phyloP scores from a whole-genome alignment of 2,888 invertebrate genomes.

The Agrenia bidenticulata region DNA sequence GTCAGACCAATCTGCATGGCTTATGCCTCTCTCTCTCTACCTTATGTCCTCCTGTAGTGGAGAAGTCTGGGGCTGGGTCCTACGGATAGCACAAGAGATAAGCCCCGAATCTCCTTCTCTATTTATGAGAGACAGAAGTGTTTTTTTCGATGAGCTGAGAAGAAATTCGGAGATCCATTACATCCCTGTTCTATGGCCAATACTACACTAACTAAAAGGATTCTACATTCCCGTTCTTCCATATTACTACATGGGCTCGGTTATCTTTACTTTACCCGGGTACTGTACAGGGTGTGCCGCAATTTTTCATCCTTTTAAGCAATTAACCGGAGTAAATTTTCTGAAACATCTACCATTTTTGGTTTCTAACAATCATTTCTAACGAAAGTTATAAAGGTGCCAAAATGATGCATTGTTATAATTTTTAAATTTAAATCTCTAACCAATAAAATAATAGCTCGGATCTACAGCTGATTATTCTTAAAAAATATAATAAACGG shows the following conservation, averaged over 20 bases:
- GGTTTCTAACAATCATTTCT: not conserved
- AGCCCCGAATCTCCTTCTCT: too few species aligned
- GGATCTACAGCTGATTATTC: too few species aligned
- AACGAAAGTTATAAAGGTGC: not conserved
- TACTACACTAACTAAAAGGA: not conserved
- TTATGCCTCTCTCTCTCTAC: not conserved
- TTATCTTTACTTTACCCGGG: not conserved
- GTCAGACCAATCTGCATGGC: conserved; percentile 10
- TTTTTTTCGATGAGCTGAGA: not conserved
- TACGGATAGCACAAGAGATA: too few species aligned
- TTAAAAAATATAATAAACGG: too few species aligned
- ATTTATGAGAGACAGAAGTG: not conserved
- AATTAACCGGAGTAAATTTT: not conserved
- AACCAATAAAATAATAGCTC: not conserved
- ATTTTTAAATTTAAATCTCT: not conserved
- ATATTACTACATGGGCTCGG: not conserved
- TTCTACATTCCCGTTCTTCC: not conserved
- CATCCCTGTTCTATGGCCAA: not conserved
- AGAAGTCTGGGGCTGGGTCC: too few species aligned
- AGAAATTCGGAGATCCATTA: conserved; percentile 7
- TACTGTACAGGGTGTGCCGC: too few species aligned
- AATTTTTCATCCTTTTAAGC: too few species aligned
- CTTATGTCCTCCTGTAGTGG: not conserved
- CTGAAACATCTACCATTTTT: not conserved
- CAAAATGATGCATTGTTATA: not conserved